Evolutionary conservation across 2,888 invertebrate species (phyloP), one percentile per base, ranked within the genome.

Genomic region (Aphrophora alni): DNA sequence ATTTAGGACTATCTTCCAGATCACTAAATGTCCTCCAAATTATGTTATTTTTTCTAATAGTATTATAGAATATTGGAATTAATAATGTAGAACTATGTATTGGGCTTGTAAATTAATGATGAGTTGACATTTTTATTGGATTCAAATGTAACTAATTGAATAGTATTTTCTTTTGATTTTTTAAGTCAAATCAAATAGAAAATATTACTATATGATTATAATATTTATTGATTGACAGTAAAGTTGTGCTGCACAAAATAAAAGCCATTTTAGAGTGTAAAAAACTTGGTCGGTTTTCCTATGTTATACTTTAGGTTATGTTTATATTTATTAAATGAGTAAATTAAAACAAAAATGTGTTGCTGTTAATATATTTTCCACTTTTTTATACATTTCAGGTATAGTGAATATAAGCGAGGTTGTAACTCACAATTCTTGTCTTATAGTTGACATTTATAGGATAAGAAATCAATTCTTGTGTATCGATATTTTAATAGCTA

Each of bases 121-220:
- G 14, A 44, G 59, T 59, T 21, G 17, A 21, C 21, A 21, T n/a
- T 21, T 21, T 59, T n/a, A 7, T 21, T 59, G n/a, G 17, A 44
- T 44, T 44, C 17, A 14, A 44, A 14, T 14, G 59, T 59, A 21
- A 21, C 21, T 21, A 21, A 21, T 44, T 44, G 5, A 59, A 2
- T 59, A n/a, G 21, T 59, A 21, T 59, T 59, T 59, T 59, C 59
- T 59, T 59, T 59, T 59, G 59, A 59, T 59, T 59, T 59, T 59
- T 59, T 59, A 59, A 59, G 4, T 59, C 14, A 59, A 59, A 59
- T 59, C 59, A 21, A 59, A 59, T 59, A 59, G 59, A 59, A 59
- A 59, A 59, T 59, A 44, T 12, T 17, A 2, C 5, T 59, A 21
- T 21, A 3, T 59, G 44, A 14, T 59, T n/a, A 59, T 59, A 21